Evolutionary conservation across 1,140 invertebrate species (phyloP).

Genomic region (Phocides pigmalion): DNA sequence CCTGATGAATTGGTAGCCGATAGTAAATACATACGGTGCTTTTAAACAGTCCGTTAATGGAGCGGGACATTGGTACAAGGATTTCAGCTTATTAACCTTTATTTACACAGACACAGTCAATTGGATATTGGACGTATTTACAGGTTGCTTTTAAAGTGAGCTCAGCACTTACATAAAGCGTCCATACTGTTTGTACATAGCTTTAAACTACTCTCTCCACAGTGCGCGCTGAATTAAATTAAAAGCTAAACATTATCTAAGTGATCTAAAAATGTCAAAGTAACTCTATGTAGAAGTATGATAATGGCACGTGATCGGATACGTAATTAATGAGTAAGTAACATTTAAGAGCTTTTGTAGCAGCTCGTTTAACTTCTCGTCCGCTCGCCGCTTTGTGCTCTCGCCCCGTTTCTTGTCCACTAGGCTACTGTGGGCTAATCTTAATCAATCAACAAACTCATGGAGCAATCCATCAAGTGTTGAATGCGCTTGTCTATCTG

Average conservation of each 20-base stretch:
- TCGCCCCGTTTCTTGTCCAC: conserved; percentile 8
- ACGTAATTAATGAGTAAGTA: background rate
- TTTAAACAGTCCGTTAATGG: too few relatives aligned
- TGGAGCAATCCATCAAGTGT: conserved; percentile 17
- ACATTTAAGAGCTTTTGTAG: conserved; percentile 1
- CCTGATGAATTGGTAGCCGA: too few relatives aligned
- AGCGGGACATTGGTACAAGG: too few relatives aligned
- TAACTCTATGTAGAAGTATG: background rate
- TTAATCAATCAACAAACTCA: conserved; percentile 26
- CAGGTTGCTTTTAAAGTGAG: too few relatives aligned
- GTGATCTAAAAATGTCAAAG: background rate
- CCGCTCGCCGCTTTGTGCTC: background rate
- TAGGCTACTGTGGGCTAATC: conserved; percentile 16
- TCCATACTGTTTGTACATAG: too few relatives aligned
- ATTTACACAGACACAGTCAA: too few relatives aligned
- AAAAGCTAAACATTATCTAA: background rate
- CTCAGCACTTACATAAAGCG: too few relatives aligned
- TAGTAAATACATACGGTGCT: too few relatives aligned
- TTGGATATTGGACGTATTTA: too few relatives aligned
- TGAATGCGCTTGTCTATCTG: conserved; percentile 5
- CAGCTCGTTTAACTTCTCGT: background rate
- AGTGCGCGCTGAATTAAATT: background rate
- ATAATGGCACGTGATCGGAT: background rate
- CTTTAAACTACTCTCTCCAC: background rate
- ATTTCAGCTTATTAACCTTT: too few relatives aligned